Conservation (phyloP, 2,888 invertebrate genomes). For the Netelia inedita region DNA sequence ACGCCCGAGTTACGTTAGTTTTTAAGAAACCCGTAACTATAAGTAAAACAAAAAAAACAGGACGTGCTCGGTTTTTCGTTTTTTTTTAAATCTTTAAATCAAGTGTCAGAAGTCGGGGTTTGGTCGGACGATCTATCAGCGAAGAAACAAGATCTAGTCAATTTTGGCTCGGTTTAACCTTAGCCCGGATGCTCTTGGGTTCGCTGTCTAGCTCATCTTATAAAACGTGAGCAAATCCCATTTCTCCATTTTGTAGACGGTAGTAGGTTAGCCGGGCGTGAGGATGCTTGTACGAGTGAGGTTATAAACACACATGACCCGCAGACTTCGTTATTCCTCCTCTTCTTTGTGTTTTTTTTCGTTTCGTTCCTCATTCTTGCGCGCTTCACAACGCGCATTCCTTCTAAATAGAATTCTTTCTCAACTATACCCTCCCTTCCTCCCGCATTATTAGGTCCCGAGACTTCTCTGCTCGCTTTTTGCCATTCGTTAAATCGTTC, state of each 20-base stretch:
- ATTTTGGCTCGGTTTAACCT: too few relatives aligned
- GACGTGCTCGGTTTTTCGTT: neutral
- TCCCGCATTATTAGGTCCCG: neutral
- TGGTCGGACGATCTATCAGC: too few relatives aligned
- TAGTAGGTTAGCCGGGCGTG: too few relatives aligned
- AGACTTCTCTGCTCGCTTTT: neutral
- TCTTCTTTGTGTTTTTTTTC: constrained; percentile 55
- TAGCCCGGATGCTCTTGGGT: too few relatives aligned
- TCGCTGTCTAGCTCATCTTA: neutral
- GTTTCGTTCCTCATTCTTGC: constrained; percentile 43
- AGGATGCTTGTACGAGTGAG: constrained; percentile 57
- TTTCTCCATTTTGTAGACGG: constrained; percentile 1
- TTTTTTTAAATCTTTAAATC: too few relatives aligned
- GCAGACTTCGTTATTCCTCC: constrained; percentile 45
- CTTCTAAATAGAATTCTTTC: constrained; percentile 46
- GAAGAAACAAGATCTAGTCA: too few relatives aligned
- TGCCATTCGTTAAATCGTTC: neutral
- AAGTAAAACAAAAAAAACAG: constrained; percentile 13
- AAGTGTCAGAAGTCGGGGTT: too few relatives aligned
- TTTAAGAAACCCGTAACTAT: neutral
- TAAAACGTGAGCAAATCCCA: constrained; percentile 28
- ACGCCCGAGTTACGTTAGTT: neutral
- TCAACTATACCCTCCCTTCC: neutral
- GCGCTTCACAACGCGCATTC: constrained; percentile 14
- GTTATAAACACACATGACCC: constrained; percentile 64